phyloP scores from a whole-genome alignment of 2,797 vertebrate species.

The Enteromius radiatus region DNA sequence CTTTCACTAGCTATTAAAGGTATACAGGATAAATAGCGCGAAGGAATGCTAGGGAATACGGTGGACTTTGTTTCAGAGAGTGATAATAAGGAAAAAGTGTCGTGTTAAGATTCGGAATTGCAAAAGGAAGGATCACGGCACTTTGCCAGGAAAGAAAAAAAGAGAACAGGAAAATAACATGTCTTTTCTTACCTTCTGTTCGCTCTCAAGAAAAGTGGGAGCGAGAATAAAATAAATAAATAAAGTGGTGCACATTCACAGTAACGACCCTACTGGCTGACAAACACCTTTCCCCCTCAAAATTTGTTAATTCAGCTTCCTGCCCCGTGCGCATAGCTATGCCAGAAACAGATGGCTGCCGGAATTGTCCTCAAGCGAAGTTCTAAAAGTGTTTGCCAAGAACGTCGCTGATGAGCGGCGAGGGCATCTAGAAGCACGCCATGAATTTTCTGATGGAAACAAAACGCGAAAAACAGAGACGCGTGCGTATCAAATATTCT shows the following conservation, averaged over 20 bases:
- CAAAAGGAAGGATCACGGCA: constrained; percentile 27
- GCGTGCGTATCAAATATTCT: background rate
- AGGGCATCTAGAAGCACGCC: constrained; percentile 57
- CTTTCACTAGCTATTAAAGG: background rate
- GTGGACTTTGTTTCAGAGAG: constrained; percentile 33
- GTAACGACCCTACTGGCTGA: constrained; percentile 74
- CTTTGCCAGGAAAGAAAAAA: constrained; percentile 48
- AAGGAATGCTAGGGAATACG: constrained; percentile 2
- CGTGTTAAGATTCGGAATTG: constrained; percentile 42
- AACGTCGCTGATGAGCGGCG: constrained; percentile 66
- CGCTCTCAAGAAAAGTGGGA: constrained; percentile 58
- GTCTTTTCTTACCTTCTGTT: constrained; percentile 69
- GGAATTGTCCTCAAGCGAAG: constrained; percentile 82
- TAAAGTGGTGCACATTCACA: constrained; percentile 70
- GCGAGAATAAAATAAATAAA: constrained; percentile 65
- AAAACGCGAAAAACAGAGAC: constrained; percentile 3
- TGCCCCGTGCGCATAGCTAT: constrained; percentile 68
- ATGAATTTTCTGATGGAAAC: constrained; percentile 29
- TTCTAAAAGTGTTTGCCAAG: constrained; percentile 76
- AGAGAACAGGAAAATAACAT: constrained; percentile 64
- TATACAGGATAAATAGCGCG: background rate
- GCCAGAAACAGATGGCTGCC: constrained; percentile 85
- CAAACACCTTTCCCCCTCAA: constrained; percentile 78
- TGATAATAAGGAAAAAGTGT: constrained; percentile 24
- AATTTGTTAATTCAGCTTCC: constrained; percentile 80